Evolutionary conservation across 1,140 invertebrate genomes (phyloP).

Genomic region (Nephila pilipes): DNA sequence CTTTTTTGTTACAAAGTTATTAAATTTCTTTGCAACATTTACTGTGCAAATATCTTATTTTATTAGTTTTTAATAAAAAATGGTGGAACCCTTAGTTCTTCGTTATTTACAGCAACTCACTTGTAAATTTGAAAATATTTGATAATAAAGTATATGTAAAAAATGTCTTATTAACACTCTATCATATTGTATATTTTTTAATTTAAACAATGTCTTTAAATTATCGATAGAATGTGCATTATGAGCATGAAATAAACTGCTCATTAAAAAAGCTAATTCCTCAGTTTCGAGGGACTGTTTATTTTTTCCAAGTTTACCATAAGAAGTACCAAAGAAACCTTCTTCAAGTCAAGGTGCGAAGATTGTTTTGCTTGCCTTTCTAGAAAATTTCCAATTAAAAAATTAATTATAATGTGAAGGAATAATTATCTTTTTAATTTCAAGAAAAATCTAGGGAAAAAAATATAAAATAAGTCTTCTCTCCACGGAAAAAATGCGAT

Average conservation of each 20-base stretch:
- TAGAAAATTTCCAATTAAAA: slow-evolving; percentile 19
- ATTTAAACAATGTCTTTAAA: too few species aligned
- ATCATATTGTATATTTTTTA: background rate
- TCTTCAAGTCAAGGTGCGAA: background rate
- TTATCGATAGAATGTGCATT: background rate
- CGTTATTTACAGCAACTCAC: too few species aligned
- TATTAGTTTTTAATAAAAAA: too few species aligned
- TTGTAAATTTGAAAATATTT: too few species aligned
- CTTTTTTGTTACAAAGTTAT: too few species aligned
- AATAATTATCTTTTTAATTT: slow-evolving; percentile 14
- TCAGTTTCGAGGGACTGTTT: background rate
- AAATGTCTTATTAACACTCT: background rate
- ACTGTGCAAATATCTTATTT: too few species aligned
- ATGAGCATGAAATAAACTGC: background rate
- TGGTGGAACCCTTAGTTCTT: too few species aligned
- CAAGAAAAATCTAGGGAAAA: background rate
- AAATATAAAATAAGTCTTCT: background rate
- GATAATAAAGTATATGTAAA: background rate
- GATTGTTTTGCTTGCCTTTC: background rate
- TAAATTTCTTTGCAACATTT: too few species aligned
- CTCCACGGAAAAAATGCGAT: background rate
- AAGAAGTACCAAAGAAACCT: background rate
- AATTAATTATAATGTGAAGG: slow-evolving; percentile 1
- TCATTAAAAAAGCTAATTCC: background rate
- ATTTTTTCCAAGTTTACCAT: background rate